phyloP scores from a whole-genome alignment of 2,888 invertebrate genomes.

The Chironomus tentans region DNA sequence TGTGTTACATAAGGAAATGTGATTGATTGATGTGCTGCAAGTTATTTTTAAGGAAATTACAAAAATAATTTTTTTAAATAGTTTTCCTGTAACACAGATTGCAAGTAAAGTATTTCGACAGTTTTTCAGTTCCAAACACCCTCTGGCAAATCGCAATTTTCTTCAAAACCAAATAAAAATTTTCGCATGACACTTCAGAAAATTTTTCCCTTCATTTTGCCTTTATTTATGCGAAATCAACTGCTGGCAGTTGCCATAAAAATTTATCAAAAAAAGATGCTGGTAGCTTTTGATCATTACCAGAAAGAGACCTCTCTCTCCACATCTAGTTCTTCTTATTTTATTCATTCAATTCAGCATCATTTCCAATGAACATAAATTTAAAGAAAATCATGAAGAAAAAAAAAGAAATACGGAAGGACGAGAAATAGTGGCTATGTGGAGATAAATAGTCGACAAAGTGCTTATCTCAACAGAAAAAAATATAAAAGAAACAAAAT shows the following conservation, averaged over 20 bases:
- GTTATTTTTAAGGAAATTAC: too few species aligned
- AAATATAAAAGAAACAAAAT: neutral
- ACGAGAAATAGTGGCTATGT: neutral
- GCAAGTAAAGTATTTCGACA: too few species aligned
- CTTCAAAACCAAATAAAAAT: too few species aligned
- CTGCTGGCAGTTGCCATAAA: neutral
- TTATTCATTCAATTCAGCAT: neutral
- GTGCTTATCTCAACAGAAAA: neutral
- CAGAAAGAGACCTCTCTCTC: too few species aligned
- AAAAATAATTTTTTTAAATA: too few species aligned
- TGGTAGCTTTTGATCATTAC: neutral
- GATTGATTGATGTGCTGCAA: too few species aligned
- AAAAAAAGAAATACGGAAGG: neutral
- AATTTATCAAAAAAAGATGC: neutral
- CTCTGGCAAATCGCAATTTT: too few species aligned
- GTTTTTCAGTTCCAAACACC: too few species aligned
- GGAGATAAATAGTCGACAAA: neutral
- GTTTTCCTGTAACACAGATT: too few species aligned
- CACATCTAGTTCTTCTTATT: neutral
- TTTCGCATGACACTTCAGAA: too few species aligned
- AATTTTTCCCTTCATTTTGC: too few species aligned
- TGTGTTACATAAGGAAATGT: too few species aligned
- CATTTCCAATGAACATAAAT: neutral
- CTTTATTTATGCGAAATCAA: neutral
- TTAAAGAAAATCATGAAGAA: neutral